Conservation (phyloP, 2,113 vertebrate genomes). For the Pseudonaja textilis region DNA sequence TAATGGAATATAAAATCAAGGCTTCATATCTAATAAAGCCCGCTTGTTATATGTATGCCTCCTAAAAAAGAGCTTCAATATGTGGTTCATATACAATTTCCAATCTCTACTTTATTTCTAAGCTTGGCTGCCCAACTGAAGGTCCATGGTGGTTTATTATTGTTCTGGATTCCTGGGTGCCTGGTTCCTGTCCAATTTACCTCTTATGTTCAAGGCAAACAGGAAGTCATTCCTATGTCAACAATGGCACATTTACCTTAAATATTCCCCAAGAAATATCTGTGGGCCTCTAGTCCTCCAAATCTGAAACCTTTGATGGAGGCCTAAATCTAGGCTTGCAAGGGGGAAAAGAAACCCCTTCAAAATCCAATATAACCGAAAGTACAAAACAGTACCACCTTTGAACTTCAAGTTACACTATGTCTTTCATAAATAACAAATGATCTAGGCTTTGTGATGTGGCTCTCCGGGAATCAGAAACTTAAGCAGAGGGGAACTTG, state of each 20-base stretch:
- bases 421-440: not conserved
- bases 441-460: not conserved
- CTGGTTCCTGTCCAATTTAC: not conserved
- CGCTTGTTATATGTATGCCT: not conserved
- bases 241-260: not conserved
- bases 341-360: not conserved
- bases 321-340: not conserved
- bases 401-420: not conserved
- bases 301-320: not conserved
- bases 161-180: not conserved
- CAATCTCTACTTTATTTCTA: not conserved
- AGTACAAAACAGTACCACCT: not conserved
- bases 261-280: not conserved
- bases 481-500: not conserved
- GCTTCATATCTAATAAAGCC: not conserved
- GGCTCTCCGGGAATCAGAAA: not conserved
- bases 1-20: not conserved
- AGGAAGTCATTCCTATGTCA: not conserved
- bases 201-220: not conserved
- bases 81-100: not conserved
- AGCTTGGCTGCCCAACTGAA: not conserved
- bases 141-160: not conserved
- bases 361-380: not conserved
- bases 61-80: not conserved
- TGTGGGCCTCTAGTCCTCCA: not conserved